Base-by-base conservation (phyloP, 2,888 invertebrate species). In the Ophioninae sp. region DNA sequence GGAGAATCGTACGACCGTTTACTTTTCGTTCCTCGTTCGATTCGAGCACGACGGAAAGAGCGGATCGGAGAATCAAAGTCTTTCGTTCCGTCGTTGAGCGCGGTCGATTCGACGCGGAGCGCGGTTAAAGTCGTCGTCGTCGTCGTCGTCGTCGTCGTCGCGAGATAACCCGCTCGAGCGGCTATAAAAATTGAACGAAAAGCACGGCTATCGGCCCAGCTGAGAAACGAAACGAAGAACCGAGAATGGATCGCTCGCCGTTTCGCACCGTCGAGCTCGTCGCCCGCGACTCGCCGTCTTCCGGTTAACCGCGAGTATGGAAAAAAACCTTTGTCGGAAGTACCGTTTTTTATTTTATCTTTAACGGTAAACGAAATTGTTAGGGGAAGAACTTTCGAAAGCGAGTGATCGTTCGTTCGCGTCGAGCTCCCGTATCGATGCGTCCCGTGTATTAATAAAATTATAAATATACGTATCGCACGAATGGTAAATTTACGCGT, bases 31-130 rank as follows among this genome's bases (percentile, higher is more conserved):
- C 13, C 13, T 6, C 13, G 13, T 50, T 50, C 10, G 17, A 50
- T 65, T n/a, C 1, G 39, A 56, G 56, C 30, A 59, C 21, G 30
- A 56, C 44, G 44, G 68, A 78, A 69, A 74, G 69, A 21, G 37
- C 74, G 64, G 69, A 82, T 79, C 79, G 64, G 30, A 79, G 79
- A 70, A 64, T 70, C 62, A 3, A 30, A 30, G 44, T 41, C 69
- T 77, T 75, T 44, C 64, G 79, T 75, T 79, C 39, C 74, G 44
- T 73, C 79, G 30, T 57, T 44, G 62, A 41, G 64, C 61, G 65
- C 79, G 23, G 79, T 65, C 44, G 64, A 69, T 82, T 77, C 81
- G 81, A 56, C 77, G 77, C 67, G 64, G 67, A 62, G 23, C 7
- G 67, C 67, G 62, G 69, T 57, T 44, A 69, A 59, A 67, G 17